Conservation (phyloP, 30 jellyfish, hydroid and myxozoan species). For the Hydractinia symbiolongicarpus region DNA sequence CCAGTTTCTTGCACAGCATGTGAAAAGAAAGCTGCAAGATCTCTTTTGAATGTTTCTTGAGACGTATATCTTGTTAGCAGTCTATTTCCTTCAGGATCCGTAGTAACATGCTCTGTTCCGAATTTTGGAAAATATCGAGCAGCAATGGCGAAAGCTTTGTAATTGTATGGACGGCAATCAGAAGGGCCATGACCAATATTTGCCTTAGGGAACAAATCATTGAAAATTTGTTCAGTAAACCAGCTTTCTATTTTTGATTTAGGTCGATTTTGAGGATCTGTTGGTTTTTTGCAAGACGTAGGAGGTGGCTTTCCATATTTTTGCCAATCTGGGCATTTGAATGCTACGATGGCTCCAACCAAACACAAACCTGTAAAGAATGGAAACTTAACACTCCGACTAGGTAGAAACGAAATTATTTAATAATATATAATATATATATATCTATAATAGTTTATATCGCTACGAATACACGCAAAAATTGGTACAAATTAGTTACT, state of each 20-base stretch:
- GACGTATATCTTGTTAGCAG: constrained; percentile 52
- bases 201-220: constrained; percentile 83
- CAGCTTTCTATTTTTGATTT: constrained; percentile 67
- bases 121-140: constrained; percentile 87
- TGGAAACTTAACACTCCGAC: not conserved
- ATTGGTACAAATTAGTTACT: too few species aligned
- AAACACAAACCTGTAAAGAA: constrained; percentile 14
- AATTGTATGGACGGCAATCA: constrained; percentile 82
- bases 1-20: constrained; percentile 96
- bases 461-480: too few species aligned
- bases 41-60: constrained; percentile 66
- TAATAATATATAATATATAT: too few species aligned
- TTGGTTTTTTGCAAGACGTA: constrained; percentile 61
- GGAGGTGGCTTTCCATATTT: constrained; percentile 70
- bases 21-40: constrained; percentile 84
- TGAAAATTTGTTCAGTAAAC: constrained; percentile 71
- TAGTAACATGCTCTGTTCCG: constrained; percentile 72
- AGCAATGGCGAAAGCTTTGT: constrained; percentile 77
- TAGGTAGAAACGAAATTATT: too few species aligned
- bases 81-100: constrained; percentile 52
- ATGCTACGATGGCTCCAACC: not conserved
- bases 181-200: constrained; percentile 85
- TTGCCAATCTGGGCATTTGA: constrained; percentile 73
- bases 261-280: constrained; percentile 79
- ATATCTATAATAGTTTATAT: too few species aligned